Evolutionary conservation across 2,797 vertebrate genomes (phyloP).

Genomic region (Tenualosa thibaudeaui): DNA sequence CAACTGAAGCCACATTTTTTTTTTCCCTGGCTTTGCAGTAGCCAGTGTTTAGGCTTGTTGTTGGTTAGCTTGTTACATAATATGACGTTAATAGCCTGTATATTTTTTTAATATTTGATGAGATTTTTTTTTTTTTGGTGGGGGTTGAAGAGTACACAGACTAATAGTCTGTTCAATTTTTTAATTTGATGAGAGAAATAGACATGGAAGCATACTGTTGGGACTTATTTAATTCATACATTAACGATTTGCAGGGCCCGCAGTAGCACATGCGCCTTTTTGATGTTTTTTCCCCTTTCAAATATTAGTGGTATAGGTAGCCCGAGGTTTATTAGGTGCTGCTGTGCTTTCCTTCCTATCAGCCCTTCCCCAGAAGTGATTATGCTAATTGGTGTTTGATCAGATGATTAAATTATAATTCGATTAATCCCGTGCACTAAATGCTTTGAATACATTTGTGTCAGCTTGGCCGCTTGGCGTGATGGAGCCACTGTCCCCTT

Average conservation of each 20-base stretch:
- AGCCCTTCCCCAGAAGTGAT: slow-evolving; percentile 85
- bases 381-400: slow-evolving; percentile 94
- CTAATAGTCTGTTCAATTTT: neutral
- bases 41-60: neutral
- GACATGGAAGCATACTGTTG: neutral
- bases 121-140: neutral
- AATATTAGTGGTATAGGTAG: slow-evolving; percentile 71
- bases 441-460: slow-evolving; percentile 82
- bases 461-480: slow-evolving; percentile 73
- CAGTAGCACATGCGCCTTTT: slow-evolving; percentile 62
- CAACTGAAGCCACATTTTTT: neutral
- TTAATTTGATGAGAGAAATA: neutral
- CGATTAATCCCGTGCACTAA: slow-evolving; percentile 84
- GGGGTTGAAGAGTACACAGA: neutral
- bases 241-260: neutral
- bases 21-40: neutral
- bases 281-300: slow-evolving; percentile 64
- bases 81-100: neutral
- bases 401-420: slow-evolving; percentile 94
- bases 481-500: slow-evolving; percentile 53
- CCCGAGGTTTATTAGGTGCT: slow-evolving; percentile 75
- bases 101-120: neutral
- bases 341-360: slow-evolving; percentile 76
- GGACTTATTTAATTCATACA: neutral
- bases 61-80: neutral